These are phyloP conservation scores for Calonectris borealis DNA, from an alignment of 2,113 vertebrate species.

Conservation along the genomic window DNA sequence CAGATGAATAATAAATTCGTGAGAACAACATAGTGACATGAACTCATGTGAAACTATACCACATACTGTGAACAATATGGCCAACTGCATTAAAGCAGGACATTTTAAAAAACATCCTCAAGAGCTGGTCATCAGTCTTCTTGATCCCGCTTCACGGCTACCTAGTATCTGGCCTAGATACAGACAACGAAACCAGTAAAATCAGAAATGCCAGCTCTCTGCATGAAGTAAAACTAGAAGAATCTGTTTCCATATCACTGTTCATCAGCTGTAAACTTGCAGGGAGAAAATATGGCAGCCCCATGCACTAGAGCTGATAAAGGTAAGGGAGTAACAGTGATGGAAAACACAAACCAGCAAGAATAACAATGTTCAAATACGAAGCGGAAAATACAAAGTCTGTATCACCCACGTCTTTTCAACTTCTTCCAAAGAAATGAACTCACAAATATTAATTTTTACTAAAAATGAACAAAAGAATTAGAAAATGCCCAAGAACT, in stretches of 20 bases:
- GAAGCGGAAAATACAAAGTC: neutral
- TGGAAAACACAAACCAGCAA: neutral
- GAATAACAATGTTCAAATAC: neutral
- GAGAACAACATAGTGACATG: slow-evolving; percentile 56
- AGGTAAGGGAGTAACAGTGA: neutral
- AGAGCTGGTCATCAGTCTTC: slow-evolving; percentile 37
- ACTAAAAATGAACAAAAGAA: neutral
- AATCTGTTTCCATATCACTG: neutral
- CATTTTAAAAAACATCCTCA: neutral
- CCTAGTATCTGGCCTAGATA: neutral
- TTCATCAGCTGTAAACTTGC: neutral
- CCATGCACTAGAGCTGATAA: neutral
- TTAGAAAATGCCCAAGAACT: neutral
- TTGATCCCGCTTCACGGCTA: neutral
- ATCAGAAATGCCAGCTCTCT: neutral
- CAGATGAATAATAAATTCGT: slow-evolving; percentile 66
- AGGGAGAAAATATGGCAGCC: neutral
- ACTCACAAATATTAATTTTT: neutral
- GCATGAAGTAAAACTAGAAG: neutral
- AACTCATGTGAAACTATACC: slow-evolving; percentile 57
- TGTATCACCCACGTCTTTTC: neutral
- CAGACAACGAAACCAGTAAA: neutral
- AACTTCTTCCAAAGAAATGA: neutral
- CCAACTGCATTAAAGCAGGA: slow-evolving; percentile 26
- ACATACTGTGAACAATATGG: slow-evolving; percentile 69